Evolutionary conservation across 2,888 invertebrate genomes (phyloP).

Genomic region (Lasioglossum figueresi): DNA sequence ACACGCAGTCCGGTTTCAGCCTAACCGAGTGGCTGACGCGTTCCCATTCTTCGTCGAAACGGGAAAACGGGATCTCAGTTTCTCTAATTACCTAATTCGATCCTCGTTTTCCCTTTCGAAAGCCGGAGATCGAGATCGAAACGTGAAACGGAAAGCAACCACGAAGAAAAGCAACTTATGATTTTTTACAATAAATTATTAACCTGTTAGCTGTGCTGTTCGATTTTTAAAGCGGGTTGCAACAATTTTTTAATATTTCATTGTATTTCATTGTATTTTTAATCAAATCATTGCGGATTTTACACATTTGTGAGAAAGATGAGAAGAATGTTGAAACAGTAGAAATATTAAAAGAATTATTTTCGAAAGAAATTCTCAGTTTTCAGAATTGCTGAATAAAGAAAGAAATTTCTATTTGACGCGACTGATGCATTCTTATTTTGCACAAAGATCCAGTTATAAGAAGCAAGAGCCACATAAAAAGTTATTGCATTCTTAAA

Average conservation of each 20-base stretch:
- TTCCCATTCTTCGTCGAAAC: neutral
- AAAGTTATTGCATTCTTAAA: neutral
- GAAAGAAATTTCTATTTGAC: too few species aligned
- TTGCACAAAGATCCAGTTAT: too few species aligned
- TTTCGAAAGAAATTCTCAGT: too few species aligned
- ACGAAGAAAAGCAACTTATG: neutral
- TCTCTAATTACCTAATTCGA: neutral
- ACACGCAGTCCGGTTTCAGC: slow-evolving; percentile 1
- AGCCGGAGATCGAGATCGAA: neutral
- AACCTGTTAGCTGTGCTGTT: neutral
- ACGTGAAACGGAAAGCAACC: neutral
- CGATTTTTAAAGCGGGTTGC: too few species aligned
- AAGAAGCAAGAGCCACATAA: too few species aligned
- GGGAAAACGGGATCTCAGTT: neutral
- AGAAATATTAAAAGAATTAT: too few species aligned
- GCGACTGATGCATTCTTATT: too few species aligned
- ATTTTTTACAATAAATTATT: neutral
- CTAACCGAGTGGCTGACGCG: neutral
- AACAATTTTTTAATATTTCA: neutral
- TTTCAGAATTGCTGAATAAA: too few species aligned
- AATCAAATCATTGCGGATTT: neutral
- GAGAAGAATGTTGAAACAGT: too few species aligned
- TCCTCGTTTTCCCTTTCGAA: neutral
- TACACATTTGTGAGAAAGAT: too few species aligned
- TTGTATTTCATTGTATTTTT: neutral